Percentiles rank a stretch among this genome's conserved stretches.
Evolutionary conservation across 2,888 invertebrate species (phyloP).

Genomic region (Plutella xylostella): DNA sequence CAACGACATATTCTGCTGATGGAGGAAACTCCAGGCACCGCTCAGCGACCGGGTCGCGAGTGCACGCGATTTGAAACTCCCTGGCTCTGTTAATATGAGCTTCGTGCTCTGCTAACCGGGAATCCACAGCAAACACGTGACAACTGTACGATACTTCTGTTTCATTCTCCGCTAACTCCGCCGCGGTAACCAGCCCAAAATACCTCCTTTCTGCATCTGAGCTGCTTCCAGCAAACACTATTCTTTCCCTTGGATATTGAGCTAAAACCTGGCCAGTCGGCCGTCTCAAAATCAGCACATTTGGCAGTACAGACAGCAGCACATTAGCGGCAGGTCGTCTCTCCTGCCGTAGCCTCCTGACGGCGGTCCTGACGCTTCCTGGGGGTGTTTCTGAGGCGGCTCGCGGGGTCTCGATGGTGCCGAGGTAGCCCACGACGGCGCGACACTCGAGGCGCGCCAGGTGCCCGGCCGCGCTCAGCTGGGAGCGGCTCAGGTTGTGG

Average conservation of each 20-base stretch:
- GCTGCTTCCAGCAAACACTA: constrained; percentile 90
- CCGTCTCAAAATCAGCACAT: constrained; percentile 83
- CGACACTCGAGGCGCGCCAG: constrained; percentile 76
- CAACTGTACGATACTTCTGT: constrained; percentile 82
- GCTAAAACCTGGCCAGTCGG: constrained; percentile 84
- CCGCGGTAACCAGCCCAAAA: constrained; percentile 92
- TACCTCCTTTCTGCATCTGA: constrained; percentile 92
- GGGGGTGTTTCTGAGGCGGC: constrained; percentile 81
- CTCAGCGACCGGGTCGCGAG: constrained; percentile 80
- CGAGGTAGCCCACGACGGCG: constrained; percentile 93
- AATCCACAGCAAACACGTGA: constrained; percentile 94
- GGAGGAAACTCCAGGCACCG: constrained; percentile 91
- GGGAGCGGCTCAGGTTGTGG: constrained; percentile 48
- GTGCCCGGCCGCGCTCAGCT: constrained; percentile 49
- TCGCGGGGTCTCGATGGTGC: constrained; percentile 95
- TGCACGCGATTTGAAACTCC: constrained; percentile 88
- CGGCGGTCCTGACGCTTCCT: constrained; percentile 86
- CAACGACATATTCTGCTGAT: constrained; percentile 82
- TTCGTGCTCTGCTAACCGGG: constrained; percentile 84
- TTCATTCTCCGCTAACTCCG: constrained; percentile 64
- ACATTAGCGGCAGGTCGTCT: constrained; percentile 88
- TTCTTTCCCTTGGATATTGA: constrained; percentile 86
- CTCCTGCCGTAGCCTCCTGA: constrained; percentile 88
- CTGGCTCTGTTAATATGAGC: constrained; percentile 84
- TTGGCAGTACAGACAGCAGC: constrained; percentile 85